Conservation (phyloP, 2,113 vertebrate genomes). For the Chionis minor region DNA sequence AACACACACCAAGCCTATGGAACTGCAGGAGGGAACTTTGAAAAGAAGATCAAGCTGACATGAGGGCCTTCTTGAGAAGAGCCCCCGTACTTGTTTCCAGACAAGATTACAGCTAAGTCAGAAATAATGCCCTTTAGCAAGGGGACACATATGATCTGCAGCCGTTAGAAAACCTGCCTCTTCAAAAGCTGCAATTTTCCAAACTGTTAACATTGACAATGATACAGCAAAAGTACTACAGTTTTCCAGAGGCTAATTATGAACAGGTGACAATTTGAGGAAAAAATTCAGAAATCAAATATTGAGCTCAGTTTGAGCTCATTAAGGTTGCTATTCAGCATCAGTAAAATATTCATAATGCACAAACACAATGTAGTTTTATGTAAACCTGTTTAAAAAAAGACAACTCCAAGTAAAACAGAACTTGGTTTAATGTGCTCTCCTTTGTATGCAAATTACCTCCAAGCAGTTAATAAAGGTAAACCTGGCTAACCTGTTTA, state of each 20-base stretch:
- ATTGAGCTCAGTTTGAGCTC: slow-evolving; percentile 59
- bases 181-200: slow-evolving; percentile 36
- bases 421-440: background rate
- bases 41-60: slow-evolving; percentile 24
- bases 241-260: slow-evolving; percentile 64
- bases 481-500: slow-evolving; percentile 25
- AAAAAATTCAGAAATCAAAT: slow-evolving; percentile 65
- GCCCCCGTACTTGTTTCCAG: background rate
- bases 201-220: slow-evolving; percentile 3
- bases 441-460: slow-evolving; percentile 23
- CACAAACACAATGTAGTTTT: slow-evolving; percentile 46
- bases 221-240: background rate
- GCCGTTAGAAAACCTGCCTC: background rate
- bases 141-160: background rate
- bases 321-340: slow-evolving; percentile 61
- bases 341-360: slow-evolving; percentile 66
- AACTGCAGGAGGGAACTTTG: background rate
- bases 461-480: slow-evolving; percentile 17
- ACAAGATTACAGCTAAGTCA: background rate
- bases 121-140: slow-evolving; percentile 6
- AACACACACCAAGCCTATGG: background rate
- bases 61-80: background rate
- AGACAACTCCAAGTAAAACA: slow-evolving; percentile 33
- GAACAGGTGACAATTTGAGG: slow-evolving; percentile 66
- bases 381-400: slow-evolving; percentile 43